phyloP scores from a whole-genome alignment of 2,797 vertebrate species.

The Tokudaia muenninki region DNA sequence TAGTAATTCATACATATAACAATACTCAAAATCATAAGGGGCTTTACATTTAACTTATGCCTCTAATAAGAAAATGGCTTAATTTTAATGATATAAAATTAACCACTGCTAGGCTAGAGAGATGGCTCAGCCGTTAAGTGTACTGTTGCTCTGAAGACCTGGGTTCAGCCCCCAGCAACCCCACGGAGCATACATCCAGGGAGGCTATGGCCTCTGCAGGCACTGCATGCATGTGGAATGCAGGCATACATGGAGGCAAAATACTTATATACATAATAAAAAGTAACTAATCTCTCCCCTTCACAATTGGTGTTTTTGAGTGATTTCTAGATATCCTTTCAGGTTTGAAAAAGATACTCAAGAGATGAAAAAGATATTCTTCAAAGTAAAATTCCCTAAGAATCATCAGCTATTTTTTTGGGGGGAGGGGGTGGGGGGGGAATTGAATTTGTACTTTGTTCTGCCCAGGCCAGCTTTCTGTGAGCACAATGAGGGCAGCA shows the following conservation, averaged over 20 bases:
- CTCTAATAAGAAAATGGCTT: conserved; percentile 39
- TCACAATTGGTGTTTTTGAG: background rate
- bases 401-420: background rate
- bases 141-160: background rate
- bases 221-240: background rate
- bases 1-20: background rate
- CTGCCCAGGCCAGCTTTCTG: background rate
- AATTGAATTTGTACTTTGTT: background rate
- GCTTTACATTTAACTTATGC: conserved; percentile 6
- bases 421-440: no score
- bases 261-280: background rate
- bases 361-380: conserved; percentile 40
- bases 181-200: no score
- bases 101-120: background rate
- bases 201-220: background rate
- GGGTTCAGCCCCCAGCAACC: background rate
- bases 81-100: conserved; percentile 39
- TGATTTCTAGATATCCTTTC: background rate
- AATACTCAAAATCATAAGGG: conserved; percentile 30
- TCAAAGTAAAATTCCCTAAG: background rate
- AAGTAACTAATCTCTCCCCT: background rate
- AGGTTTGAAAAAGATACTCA: conserved; percentile 18
- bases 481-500: background rate
- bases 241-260: background rate
- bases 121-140: background rate